Conservation (phyloP, 1,140 invertebrate genomes). For the Drosophila ogumai region DNA sequence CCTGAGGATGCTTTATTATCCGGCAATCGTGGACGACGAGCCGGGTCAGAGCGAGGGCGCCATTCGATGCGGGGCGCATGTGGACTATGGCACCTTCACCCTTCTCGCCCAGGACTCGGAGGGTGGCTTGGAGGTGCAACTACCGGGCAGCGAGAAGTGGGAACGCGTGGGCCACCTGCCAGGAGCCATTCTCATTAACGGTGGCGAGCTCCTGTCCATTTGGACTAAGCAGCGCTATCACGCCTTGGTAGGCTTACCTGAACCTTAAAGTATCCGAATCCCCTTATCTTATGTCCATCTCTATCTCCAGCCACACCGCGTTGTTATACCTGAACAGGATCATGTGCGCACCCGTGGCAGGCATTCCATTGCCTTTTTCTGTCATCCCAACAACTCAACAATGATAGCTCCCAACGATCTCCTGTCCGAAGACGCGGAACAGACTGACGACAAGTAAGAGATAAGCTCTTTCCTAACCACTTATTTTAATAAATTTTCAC, state of each 20-base stretch:
- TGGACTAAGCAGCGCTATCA: constrained; percentile 90
- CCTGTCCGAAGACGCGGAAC: constrained; percentile 65
- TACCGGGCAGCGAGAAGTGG: constrained; percentile 90
- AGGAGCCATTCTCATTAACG: constrained; percentile 91
- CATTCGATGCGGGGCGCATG: constrained; percentile 89
- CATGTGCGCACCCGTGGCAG: constrained; percentile 87
- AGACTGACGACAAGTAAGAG: constrained; percentile 71
- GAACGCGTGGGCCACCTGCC: constrained; percentile 91
- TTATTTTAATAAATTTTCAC: not conserved
- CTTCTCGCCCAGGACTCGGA: constrained; percentile 90
- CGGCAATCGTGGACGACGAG: constrained; percentile 87
- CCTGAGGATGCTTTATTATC: constrained; percentile 89
- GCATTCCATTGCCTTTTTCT: constrained; percentile 91
- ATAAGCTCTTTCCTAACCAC: not conserved
- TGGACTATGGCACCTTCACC: constrained; percentile 91
- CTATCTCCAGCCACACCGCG: constrained; percentile 88
- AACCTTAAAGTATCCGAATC: not conserved
- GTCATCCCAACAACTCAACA: constrained; percentile 88
- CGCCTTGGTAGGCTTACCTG: constrained; percentile 87
- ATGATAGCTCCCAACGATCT: constrained; percentile 86
- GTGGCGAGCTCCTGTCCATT: constrained; percentile 90
- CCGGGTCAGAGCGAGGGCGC: constrained; percentile 84
- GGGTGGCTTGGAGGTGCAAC: constrained; percentile 87
- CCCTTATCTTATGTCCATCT: constrained; percentile 6
- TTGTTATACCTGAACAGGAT: constrained; percentile 89